Percentiles rank a stretch among this genome's conserved stretches.
Conservation (phyloP, 2,113 vertebrate species). For the Neodon shergylaensis region DNA sequence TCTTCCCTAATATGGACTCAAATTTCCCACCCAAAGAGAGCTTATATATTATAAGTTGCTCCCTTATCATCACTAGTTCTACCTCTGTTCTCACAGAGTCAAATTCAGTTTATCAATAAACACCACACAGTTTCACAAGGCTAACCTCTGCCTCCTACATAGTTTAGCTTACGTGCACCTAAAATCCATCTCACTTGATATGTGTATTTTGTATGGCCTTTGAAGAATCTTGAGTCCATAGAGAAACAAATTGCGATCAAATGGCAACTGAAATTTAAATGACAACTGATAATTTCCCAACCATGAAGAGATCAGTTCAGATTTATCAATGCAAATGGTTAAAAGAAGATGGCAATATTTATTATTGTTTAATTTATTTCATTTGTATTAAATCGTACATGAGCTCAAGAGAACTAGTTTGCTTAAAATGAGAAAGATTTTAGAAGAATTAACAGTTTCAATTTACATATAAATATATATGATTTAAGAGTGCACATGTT, state of each 20-base stretch:
- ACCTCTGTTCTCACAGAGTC: not conserved
- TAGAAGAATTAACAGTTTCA: not conserved
- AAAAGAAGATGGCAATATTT: not conserved
- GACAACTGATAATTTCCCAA: not conserved
- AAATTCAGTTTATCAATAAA: conserved; percentile 15
- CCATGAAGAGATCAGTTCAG: not conserved
- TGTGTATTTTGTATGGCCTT: conserved; percentile 26
- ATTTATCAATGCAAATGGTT: not conserved
- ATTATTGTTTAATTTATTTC: not conserved
- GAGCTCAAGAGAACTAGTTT: not conserved
- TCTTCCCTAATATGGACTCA: not conserved
- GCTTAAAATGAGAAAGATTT: not conserved
- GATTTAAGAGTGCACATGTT: not conserved
- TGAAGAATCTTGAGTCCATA: not conserved
- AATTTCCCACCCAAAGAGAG: conserved; percentile 1
- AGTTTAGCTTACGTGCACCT: not conserved
- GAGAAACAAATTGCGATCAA: conserved; percentile 16
- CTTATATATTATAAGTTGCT: not conserved
- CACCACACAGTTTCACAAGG: not conserved
- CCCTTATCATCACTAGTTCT: not conserved
- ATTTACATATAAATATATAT: not conserved
- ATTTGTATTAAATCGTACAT: not conserved
- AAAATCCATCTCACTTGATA: not conserved
- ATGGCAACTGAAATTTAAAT: not conserved
- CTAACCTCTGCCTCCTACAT: not conserved